Percentiles rank a stretch among this genome's conserved stretches.
phyloP scores from a whole-genome alignment of 2,888 invertebrate species.

The Ernsta delagoae region DNA sequence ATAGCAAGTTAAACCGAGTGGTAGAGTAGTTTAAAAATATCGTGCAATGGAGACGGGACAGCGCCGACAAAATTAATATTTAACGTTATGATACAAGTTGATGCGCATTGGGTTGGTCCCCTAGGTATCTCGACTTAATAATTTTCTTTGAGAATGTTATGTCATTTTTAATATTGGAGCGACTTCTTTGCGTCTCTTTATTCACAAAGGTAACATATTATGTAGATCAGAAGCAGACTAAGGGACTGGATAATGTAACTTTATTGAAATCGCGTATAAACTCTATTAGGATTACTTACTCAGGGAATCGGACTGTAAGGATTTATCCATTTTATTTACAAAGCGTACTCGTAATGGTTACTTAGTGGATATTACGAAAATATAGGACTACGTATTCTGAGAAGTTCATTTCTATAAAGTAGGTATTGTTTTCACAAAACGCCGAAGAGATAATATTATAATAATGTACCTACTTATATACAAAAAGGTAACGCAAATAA shows the following conservation, averaged over 20 bases:
- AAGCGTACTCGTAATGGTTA: background rate
- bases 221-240: constrained; percentile 60
- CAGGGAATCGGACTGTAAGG: constrained; percentile 6
- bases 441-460: no score
- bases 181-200: constrained; percentile 68
- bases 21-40: constrained; percentile 19
- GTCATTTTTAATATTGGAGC: constrained; percentile 80
- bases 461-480: no score
- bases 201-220: constrained; percentile 69
- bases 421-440: no score
- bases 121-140: constrained; percentile 77
- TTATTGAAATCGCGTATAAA: constrained; percentile 35
- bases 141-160: constrained; percentile 82
- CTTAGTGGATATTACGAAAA: no score
- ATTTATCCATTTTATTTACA: background rate
- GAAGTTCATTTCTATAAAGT: no score
- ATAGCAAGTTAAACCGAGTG: no score
- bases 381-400: no score
- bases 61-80: constrained; percentile 74
- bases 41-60: constrained; percentile 62
- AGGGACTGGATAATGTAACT: constrained; percentile 57
- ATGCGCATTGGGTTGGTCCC: constrained; percentile 76
- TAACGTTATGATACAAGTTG: constrained; percentile 78
- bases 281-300: constrained; percentile 12
- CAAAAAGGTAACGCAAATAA: no score